Conservation (phyloP, 92 coral and sea anemone species). For the Porites divaricata region DNA sequence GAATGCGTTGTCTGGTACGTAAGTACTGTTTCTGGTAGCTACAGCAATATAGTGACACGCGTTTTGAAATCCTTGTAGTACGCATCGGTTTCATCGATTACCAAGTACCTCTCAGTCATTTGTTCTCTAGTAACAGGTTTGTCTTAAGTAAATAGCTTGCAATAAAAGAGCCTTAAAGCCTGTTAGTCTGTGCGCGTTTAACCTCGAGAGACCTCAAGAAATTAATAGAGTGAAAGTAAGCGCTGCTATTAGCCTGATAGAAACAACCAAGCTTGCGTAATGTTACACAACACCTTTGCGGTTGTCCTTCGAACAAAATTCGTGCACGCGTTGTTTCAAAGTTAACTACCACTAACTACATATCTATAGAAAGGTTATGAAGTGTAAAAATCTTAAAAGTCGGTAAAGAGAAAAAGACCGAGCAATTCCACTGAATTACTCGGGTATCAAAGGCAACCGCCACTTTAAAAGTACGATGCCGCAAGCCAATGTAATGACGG, state of each 20-base stretch:
- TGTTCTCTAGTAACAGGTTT: background rate
- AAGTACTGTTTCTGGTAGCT: conserved; percentile 30
- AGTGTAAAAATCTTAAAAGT: background rate
- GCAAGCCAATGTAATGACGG: conserved; percentile 10
- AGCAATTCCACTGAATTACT: conserved; percentile 5
- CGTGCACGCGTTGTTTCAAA: too few relatives aligned
- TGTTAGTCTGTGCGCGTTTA: too few relatives aligned
- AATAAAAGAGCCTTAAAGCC: too few relatives aligned
- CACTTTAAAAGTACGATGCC: conserved; percentile 4
- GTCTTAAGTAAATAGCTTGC: too few relatives aligned
- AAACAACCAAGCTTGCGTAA: conserved; percentile 15
- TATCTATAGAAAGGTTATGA: too few relatives aligned
- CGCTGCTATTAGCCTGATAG: conserved; percentile 13
- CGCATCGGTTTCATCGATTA: conserved; percentile 23
- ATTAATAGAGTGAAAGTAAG: conserved; percentile 13
- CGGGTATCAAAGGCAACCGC: conserved; percentile 14
- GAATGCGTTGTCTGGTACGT: conserved; percentile 20
- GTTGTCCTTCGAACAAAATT: too few relatives aligned
- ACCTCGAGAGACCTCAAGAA: too few relatives aligned
- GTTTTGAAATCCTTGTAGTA: conserved; percentile 18
- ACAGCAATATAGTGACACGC: conserved; percentile 10
- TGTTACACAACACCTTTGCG: background rate
- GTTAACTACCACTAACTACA: too few relatives aligned
- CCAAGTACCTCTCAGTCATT: conserved; percentile 21
- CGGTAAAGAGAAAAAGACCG: conserved; percentile 7